phyloP scores from a whole-genome alignment of 2,113 vertebrate genomes.

The Oncorhynchus nerka region DNA sequence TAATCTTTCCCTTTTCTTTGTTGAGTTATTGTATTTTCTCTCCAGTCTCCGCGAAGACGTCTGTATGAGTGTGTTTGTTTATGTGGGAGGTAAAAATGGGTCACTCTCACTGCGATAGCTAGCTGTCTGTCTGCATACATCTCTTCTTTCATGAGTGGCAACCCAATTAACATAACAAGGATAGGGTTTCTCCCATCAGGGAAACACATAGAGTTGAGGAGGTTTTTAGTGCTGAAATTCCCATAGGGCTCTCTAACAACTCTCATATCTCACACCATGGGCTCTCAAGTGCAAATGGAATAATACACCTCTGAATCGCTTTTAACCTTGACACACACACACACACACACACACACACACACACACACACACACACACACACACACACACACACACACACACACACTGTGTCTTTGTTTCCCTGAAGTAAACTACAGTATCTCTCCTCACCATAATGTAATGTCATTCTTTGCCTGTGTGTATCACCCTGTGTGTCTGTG shows the following conservation, averaged over 20 bases:
- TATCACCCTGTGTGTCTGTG: not conserved
- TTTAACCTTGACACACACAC: not conserved
- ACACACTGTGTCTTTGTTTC: not conserved
- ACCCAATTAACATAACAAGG: no score
- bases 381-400: not conserved
- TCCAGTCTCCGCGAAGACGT: no score
- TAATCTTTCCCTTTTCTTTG: no score
- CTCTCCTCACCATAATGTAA: not conserved
- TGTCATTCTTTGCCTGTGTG: not conserved
- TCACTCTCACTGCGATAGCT: constrained; percentile 31
- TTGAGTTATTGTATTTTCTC: no score
- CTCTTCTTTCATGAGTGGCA: not conserved
- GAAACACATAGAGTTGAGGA: not conserved
- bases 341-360: no score
- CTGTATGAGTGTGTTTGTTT: not conserved
- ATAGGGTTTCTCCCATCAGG: no score
- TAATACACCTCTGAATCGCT: not conserved
- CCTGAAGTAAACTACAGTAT: not conserved
- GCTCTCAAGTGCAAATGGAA: no score
- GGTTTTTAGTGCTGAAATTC: not conserved
- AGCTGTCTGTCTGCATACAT: not conserved
- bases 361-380: no score
- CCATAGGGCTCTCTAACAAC: not conserved
- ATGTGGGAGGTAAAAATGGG: constrained; percentile 25
- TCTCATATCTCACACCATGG: not conserved